Percentiles rank a stretch among this genome's conserved stretches.
phyloP scores from a whole-genome alignment of 2,797 vertebrate species.

The Darevskia nairensis region DNA sequence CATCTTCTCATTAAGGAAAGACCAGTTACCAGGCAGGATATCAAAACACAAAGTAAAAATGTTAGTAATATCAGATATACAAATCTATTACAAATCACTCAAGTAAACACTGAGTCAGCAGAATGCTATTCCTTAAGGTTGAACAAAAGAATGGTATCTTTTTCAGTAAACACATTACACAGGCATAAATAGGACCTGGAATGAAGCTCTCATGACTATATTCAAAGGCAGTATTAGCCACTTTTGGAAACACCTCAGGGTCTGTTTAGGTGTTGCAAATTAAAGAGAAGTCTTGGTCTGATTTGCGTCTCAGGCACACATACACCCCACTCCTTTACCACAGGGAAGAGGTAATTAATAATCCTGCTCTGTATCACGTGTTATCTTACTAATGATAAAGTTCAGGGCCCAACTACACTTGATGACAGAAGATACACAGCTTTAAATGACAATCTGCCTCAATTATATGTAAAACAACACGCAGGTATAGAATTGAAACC shows the following conservation, averaged over 20 bases:
- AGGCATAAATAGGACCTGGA: slow-evolving; percentile 22
- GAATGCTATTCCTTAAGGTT: slow-evolving; percentile 32
- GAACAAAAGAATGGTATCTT: slow-evolving; percentile 24
- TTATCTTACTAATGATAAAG: not conserved
- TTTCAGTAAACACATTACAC: not conserved
- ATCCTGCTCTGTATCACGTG: no score
- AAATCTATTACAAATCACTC: slow-evolving; percentile 60
- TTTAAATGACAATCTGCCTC: not conserved
- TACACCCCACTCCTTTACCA: not conserved
- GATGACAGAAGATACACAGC: no score
- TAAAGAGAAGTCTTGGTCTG: not conserved
- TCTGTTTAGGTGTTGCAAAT: not conserved
- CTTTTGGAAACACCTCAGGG: no score
- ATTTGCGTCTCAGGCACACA: no score
- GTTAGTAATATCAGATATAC: slow-evolving; percentile 46
- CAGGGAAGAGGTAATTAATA: not conserved
- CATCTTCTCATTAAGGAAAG: not conserved
- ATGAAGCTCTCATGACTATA: not conserved
- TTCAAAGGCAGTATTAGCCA: not conserved
- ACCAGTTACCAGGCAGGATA: slow-evolving; percentile 22
- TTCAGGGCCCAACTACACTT: not conserved
- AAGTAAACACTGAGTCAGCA: slow-evolving; percentile 63
- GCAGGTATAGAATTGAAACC: no score
- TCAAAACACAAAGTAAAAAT: not conserved
- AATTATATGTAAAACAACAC: not conserved